Evolutionary conservation across 2,888 invertebrate species (phyloP).

Genomic region (Eucera pruinosa): DNA sequence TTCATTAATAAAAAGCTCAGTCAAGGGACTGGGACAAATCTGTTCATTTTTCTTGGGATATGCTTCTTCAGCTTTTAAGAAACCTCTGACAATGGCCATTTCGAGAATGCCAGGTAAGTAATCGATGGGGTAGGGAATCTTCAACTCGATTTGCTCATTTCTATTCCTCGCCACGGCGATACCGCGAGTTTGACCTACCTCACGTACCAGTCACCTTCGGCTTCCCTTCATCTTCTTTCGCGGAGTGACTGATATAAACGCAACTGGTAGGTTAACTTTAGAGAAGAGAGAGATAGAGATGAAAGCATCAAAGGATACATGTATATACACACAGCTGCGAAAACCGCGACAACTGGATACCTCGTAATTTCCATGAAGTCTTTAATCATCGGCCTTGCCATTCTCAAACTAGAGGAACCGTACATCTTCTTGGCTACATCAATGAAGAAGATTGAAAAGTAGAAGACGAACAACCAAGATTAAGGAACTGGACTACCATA

Average conservation of each 20-base stretch:
- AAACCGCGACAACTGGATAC: slow-evolving; percentile 46
- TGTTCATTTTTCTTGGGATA: background rate
- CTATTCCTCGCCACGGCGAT: slow-evolving; percentile 40
- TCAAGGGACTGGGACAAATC: background rate
- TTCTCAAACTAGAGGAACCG: slow-evolving; percentile 31
- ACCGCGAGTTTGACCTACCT: slow-evolving; percentile 57
- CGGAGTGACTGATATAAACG: slow-evolving; percentile 57
- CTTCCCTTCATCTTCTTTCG: slow-evolving; percentile 37
- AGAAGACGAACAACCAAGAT: background rate
- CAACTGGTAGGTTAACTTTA: slow-evolving; percentile 62
- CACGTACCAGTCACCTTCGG: slow-evolving; percentile 56
- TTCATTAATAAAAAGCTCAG: slow-evolving; percentile 5
- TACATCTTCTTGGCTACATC: slow-evolving; percentile 15
- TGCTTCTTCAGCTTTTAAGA: background rate
- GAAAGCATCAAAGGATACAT: slow-evolving; percentile 41
- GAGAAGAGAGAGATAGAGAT: background rate
- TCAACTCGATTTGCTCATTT: slow-evolving; percentile 44
- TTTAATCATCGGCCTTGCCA: slow-evolving; percentile 49
- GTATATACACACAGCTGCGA: slow-evolving; percentile 29
- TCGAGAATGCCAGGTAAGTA: slow-evolving; percentile 29
- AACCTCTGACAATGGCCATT: slow-evolving; percentile 14
- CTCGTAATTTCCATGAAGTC: slow-evolving; percentile 41
- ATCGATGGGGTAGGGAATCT: slow-evolving; percentile 32
- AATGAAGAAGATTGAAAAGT: slow-evolving; percentile 9
- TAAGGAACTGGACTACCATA: background rate